Percentiles rank a stretch among this genome's conserved stretches.
These are phyloP conservation scores for Brevimyrus niger DNA, from an alignment of 2,113 vertebrate genomes.

Conservation along the genomic window DNA sequence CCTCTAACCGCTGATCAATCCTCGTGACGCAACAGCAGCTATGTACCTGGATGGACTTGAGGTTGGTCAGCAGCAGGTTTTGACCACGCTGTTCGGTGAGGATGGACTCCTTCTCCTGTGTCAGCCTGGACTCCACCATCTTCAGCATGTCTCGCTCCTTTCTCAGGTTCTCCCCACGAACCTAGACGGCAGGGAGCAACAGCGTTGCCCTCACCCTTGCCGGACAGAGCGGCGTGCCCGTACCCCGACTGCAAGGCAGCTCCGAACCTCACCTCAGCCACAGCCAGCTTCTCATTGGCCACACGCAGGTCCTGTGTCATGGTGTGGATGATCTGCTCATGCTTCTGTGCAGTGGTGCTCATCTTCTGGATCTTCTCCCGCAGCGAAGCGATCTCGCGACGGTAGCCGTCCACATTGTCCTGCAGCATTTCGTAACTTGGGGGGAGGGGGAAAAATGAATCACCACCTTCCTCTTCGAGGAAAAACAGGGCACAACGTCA, in stretches of 20 bases:
- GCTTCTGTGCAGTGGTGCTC: slow-evolving; percentile 71
- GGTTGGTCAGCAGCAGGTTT: slow-evolving; percentile 82
- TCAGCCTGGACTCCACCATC: slow-evolving; percentile 77
- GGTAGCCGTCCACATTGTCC: slow-evolving; percentile 80
- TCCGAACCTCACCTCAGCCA: slow-evolving; percentile 74
- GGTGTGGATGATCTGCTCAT: slow-evolving; percentile 86
- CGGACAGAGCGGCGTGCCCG: neutral
- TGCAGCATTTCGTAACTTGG: slow-evolving; percentile 90
- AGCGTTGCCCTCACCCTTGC: neutral
- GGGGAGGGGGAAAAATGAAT: neutral
- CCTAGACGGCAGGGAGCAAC: slow-evolving; percentile 43
- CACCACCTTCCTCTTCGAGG: neutral
- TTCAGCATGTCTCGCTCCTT: slow-evolving; percentile 89
- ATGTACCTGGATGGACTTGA: slow-evolving; percentile 86
- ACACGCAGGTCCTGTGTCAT: slow-evolving; percentile 88
- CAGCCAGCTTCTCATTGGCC: slow-evolving; percentile 78
- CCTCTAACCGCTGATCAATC: neutral
- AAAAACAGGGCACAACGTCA: neutral
- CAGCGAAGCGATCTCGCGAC: slow-evolving; percentile 76
- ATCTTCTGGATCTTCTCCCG: slow-evolving; percentile 83
- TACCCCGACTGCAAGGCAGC: neutral
- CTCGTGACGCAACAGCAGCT: neutral
- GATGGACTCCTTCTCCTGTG: slow-evolving; percentile 79
- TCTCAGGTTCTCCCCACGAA: slow-evolving; percentile 79
- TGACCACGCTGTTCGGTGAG: slow-evolving; percentile 82